Conservation (phyloP, 2,888 invertebrate genomes). For the Scaptodrosophila latifasciaeformis region DNA sequence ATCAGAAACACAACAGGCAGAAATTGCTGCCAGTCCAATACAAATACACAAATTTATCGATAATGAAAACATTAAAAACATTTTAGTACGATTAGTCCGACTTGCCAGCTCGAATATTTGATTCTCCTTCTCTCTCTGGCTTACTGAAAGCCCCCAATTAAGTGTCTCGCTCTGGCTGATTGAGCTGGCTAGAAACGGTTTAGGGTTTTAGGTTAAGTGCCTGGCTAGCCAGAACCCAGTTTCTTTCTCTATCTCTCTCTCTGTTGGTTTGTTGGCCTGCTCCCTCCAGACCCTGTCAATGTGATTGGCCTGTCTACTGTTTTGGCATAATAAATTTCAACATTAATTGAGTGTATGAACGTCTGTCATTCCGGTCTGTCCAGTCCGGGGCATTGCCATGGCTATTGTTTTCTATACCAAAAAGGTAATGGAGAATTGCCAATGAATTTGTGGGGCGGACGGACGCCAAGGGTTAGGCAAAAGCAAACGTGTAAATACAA, state of each 20-base stretch:
- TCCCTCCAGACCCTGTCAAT: too few species aligned
- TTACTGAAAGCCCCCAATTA: too few species aligned
- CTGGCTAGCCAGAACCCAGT: slow-evolving; percentile 19
- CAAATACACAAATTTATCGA: slow-evolving; percentile 20
- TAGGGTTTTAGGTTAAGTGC: slow-evolving; percentile 5
- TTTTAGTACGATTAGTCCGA: slow-evolving; percentile 46
- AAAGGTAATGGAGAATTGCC: background rate
- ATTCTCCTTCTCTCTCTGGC: too few species aligned
- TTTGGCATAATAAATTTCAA: slow-evolving; percentile 32
- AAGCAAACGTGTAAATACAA: too few species aligned
- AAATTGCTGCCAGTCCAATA: too few species aligned
- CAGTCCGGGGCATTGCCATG: too few species aligned
- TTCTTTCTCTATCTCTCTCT: too few species aligned
- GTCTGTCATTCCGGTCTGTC: background rate
- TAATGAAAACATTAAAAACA: slow-evolving; percentile 49
- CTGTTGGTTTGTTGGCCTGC: too few species aligned
- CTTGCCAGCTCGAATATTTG: background rate
- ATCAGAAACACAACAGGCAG: too few species aligned
- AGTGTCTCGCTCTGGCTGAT: slow-evolving; percentile 12
- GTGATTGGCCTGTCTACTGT: slow-evolving; percentile 7
- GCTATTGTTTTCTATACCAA: background rate
- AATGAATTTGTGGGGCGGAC: too few species aligned
- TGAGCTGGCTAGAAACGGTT: background rate
- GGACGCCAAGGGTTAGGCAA: too few species aligned
- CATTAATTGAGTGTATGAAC: slow-evolving; percentile 35